These are phyloP conservation scores for Uropetala carovei DNA, from an alignment of 2,888 invertebrate species.

Conservation along the genomic window DNA sequence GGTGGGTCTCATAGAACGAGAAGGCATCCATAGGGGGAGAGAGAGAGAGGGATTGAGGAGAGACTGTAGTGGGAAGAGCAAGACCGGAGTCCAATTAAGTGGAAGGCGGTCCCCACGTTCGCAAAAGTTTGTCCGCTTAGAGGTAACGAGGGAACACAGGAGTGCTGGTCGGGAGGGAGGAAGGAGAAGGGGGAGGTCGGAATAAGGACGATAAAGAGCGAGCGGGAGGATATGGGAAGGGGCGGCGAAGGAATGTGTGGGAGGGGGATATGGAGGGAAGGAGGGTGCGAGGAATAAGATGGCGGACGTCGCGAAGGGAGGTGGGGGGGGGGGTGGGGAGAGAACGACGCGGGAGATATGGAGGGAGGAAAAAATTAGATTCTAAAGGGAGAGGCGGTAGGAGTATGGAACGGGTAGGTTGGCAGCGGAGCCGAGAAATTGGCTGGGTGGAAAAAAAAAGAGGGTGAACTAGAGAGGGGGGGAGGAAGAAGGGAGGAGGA, in stretches of 20 bases:
- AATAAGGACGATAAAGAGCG: neutral
- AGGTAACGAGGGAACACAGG: conserved; percentile 47
- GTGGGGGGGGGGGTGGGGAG: no score
- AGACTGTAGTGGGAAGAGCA: neutral
- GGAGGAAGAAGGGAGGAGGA: no score
- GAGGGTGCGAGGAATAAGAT: no score
- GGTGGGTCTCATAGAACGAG: no score
- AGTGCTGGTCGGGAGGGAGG: neutral
- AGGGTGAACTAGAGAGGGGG: neutral
- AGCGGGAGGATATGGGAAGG: neutral
- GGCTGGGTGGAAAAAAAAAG: neutral
- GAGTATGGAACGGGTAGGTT: no score
- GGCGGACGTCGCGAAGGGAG: no score
- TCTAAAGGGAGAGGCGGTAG: neutral
- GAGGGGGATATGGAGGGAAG: neutral
- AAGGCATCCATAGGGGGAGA: no score
- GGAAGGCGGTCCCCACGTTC: conserved; percentile 38
- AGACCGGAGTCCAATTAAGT: conserved; percentile 47
- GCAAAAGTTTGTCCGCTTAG: conserved; percentile 56
- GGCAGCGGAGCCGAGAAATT: neutral
- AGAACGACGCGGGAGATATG: no score
- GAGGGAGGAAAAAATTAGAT: conserved; percentile 1
- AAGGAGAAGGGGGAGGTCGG: neutral
- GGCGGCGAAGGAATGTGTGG: neutral
- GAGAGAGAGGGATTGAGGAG: no score